Evolutionary conservation across 2,888 invertebrate species (phyloP), one percentile per base, ranked within the genome.

Genomic region (Siphlonurus alternatus): DNA sequence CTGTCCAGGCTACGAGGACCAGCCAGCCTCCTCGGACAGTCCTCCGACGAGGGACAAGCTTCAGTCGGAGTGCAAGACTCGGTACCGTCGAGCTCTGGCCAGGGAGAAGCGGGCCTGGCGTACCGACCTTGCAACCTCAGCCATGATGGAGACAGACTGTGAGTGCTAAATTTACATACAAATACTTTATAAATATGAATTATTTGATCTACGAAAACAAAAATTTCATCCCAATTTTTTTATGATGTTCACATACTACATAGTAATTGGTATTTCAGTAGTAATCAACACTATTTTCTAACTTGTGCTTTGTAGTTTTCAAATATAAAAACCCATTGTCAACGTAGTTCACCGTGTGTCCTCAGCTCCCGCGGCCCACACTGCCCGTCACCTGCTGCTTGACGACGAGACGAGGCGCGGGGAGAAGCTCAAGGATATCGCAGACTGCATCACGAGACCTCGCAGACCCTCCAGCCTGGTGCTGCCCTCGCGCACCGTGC

Each of bases 31-130:
- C 65, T 87, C 87, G 66, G 88, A 88, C 53, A 88, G 88, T 2
- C 88, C 89, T 61, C 88, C 88, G 59, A 89, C 88, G 23, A 78
- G 88, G 67, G 88, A 88, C 76, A 89, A 88, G 78, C 81, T 87
- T 70, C 83, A 86, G 22, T 20, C 56, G 5, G 56, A 56, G n/a
- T 56, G 56, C 22, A 61, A 61, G 24, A 61, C 67, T 51, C 67
- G 72, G 24, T 70, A 70, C 20, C 69, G 73, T 3, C 69, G 73
- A 53, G 71, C 70, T n/a, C 69, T 69, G 38, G 71, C 71, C 63
- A 65, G 72, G 23, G 73, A 73, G 67, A 71, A 71, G 53, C 68
- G 73, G 56, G 56, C 56, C 5, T 56, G 56, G 56, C n/a, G 22
- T 10, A 56, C 7, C 20, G 56, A 56, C 15, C 56, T 56, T 5